Evolutionary conservation across 2,888 invertebrate species (phyloP).

Genomic region (Orthosia gothica): DNA sequence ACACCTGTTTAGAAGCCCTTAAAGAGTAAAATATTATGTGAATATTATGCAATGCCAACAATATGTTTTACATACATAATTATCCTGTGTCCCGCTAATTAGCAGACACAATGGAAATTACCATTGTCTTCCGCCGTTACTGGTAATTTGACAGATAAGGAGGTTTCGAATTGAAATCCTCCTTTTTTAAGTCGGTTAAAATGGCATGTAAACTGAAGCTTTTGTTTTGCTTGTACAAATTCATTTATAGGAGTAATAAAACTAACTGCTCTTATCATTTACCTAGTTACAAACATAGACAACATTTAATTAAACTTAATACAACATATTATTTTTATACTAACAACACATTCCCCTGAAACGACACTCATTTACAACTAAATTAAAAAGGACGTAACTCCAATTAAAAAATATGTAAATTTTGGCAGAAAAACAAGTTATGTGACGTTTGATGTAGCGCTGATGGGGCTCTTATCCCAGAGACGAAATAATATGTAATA

Average conservation of each 20-base stretch:
- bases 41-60: no score
- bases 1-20: no score
- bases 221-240: background rate
- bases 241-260: conserved; percentile 11
- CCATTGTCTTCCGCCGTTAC: no score
- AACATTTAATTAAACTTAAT: conserved; percentile 22
- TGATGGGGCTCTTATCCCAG: background rate
- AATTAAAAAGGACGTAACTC: conserved; percentile 51
- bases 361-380: conserved; percentile 61
- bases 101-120: no score
- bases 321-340: conserved; percentile 19
- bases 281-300: background rate
- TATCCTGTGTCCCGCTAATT: no score
- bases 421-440: conserved; percentile 23
- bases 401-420: conserved; percentile 58
- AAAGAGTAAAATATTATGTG: no score
- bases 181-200: background rate
- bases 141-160: no score
- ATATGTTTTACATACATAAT: no score
- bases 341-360: conserved; percentile 35
- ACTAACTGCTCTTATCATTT: background rate
- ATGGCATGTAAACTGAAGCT: background rate
- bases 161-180: no score
- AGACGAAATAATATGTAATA: background rate
- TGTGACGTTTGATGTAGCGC: conserved; percentile 30